phyloP scores from a whole-genome alignment of 2,888 invertebrate genomes.

The Podabrus alpinus region DNA sequence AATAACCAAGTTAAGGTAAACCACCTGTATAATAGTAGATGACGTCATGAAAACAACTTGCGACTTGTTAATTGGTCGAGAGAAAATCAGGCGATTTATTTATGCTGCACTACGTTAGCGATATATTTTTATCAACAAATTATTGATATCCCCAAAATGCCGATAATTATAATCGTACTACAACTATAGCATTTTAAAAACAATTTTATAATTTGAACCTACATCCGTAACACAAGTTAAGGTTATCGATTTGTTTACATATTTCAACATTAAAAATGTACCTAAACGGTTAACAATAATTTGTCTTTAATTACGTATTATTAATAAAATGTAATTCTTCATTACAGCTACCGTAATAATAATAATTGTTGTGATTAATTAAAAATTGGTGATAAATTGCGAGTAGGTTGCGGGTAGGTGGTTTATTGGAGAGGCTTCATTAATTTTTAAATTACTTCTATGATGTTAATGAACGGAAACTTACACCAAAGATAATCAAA shows the following conservation, averaged over 20 bases:
- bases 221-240: neutral
- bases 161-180: no score
- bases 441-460: neutral
- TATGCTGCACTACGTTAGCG: neutral
- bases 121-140: neutral
- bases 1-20: slow-evolving; percentile 6
- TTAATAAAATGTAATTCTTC: neutral
- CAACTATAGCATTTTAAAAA: neutral
- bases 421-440: neutral
- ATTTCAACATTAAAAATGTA: neutral
- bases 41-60: slow-evolving; percentile 5
- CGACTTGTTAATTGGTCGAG: slow-evolving; percentile 4
- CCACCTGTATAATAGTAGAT: slow-evolving; percentile 12
- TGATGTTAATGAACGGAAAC: no score
- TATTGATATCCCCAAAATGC: neutral
- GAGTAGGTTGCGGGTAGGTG: neutral
- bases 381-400: neutral
- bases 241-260: neutral
- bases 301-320: neutral
- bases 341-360: neutral
- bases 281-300: neutral
- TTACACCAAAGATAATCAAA: neutral
- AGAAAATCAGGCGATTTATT: slow-evolving; percentile 22
- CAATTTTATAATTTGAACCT: neutral
- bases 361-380: no score